Evolutionary conservation across 1,140 invertebrate genomes (phyloP), one percentile per base, ranked within the genome.

Genomic region (Drosophila seguyi): DNA sequence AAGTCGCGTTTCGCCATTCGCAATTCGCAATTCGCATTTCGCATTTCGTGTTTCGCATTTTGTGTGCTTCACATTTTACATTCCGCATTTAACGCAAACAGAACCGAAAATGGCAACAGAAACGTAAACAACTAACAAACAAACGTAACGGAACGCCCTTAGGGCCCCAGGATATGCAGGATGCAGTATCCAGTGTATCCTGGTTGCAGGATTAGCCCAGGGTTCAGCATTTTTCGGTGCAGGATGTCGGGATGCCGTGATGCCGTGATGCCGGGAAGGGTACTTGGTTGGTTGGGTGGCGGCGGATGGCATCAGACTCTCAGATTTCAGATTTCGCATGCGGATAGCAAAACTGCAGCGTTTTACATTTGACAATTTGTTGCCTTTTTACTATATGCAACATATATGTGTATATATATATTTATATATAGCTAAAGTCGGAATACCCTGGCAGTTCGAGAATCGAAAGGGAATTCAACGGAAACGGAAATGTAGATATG

Each of bases 311-410:
- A 38, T 53, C 39, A 47, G 47, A 74, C 56, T 47, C 48, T 53
- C 48, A 53, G 69, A 75, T 75, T 63, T 57, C 57, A 53, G 69
- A 75, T 75, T 63, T 57, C 34, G 45, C 55, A 58, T 73, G 56
- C 39, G 47, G 55, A 76, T 77, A 58, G 62, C 47, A 60, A 68
- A 76, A 77, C 27, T 76, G 73, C 73, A 65, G 73, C 60, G 73
- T 66, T 76, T 66, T 76, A 53, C 72, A 75, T 75, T 75, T 75
- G 59, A 56, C 73, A 75, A 65, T 75, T 75, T 75, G 60, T 66
- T 55, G 61, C 61, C 41, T 50, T 52, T 47, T 42, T 62, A 65
- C 41, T 61, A 39, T 65, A 27, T 20, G 34, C 18, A 34, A 52
- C 48, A 2, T 47, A 1, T 48, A n/a, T 48, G 31, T 58, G 20